Evolutionary conservation across 2,888 invertebrate genomes (phyloP).

Genomic region (Microctonus aethiopoides): DNA sequence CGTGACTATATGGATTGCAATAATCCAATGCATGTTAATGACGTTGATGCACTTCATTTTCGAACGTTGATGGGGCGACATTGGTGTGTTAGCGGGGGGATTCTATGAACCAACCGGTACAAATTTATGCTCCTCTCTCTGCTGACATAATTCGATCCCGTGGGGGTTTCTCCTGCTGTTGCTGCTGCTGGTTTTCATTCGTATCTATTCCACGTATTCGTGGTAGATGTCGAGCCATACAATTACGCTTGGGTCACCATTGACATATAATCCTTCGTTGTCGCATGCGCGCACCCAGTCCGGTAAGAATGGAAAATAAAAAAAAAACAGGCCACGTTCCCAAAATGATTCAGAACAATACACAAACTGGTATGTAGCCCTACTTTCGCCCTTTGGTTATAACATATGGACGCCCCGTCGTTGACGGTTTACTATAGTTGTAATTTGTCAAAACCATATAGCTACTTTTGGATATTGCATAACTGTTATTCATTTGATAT

Average conservation of each 20-base stretch:
- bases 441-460: slow-evolving; percentile 61
- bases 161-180: not conserved
- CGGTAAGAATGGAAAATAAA: not conserved
- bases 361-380: slow-evolving; percentile 10
- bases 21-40: not conserved
- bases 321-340: slow-evolving; percentile 48
- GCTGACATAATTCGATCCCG: slow-evolving; percentile 12
- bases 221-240: slow-evolving; percentile 37
- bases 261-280: slow-evolving; percentile 44
- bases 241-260: slow-evolving; percentile 42
- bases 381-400: not conserved
- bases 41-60: not conserved
- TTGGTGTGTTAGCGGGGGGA: not conserved
- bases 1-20: not conserved
- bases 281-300: slow-evolving; percentile 33
- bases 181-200: not conserved
- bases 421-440: slow-evolving; percentile 57
- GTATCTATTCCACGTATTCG: slow-evolving; percentile 9
- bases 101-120: not conserved
- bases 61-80: not conserved
- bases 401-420: slow-evolving; percentile 27
- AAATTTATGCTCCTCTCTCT: slow-evolving; percentile 25
- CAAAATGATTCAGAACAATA: slow-evolving; percentile 43
- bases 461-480: slow-evolving; percentile 7
- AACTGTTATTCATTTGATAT: not conserved